Conservation (phyloP, 2,113 vertebrate species). For the Plectropomus leopardus region DNA sequence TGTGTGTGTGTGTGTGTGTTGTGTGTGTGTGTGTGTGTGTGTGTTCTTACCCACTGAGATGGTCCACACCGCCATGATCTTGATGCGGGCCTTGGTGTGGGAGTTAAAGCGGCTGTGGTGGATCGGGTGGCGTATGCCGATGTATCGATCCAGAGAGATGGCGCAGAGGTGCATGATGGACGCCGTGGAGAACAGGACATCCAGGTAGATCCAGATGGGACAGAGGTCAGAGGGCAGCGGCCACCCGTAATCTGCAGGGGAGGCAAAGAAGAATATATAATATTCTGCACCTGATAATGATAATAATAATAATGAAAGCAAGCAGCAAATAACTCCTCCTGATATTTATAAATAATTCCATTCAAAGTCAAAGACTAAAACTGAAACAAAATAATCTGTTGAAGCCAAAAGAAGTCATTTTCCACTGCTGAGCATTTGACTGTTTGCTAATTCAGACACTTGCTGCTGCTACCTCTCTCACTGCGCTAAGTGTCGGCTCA, state of each 20-base stretch:
- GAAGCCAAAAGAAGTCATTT: too few species aligned
- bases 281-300: too few species aligned
- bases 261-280: neutral
- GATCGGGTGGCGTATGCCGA: slow-evolving; percentile 95
- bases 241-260: slow-evolving; percentile 90
- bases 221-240: slow-evolving; percentile 92
- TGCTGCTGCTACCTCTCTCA: too few species aligned
- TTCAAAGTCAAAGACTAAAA: too few species aligned
- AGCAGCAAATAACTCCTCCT: too few species aligned
- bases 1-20: neutral
- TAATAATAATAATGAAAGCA: too few species aligned
- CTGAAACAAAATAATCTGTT: too few species aligned
- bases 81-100: slow-evolving; percentile 93
- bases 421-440: too few species aligned
- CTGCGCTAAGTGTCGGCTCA: too few species aligned
- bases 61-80: slow-evolving; percentile 97
- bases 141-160: slow-evolving; percentile 97
- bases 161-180: slow-evolving; percentile 99
- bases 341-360: too few species aligned
- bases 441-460: too few species aligned
- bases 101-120: slow-evolving; percentile 97
- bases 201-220: slow-evolving; percentile 96
- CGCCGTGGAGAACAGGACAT: slow-evolving; percentile 96
- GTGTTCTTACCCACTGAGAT: slow-evolving; percentile 92
- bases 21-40: neutral